Base-by-base conservation (phyloP, 2,888 invertebrate genomes). In the Scaptomyza flava region DNA sequence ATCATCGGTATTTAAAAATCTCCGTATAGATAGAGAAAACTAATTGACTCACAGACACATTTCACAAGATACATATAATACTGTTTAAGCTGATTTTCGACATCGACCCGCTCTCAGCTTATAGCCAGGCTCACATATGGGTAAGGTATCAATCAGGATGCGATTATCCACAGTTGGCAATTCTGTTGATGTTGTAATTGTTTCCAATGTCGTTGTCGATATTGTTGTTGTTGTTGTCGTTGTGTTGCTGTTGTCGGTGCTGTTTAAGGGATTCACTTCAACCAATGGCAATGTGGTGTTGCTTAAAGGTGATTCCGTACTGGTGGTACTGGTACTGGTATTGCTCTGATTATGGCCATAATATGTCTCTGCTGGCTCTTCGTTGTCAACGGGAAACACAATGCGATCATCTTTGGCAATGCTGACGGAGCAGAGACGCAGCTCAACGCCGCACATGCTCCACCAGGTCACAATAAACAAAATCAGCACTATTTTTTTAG, bases 41-140 rank as follows among this genome's bases (percentile, higher is more conserved):
- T 3, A 8, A 14, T 36, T 36, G 2, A 6, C 38, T 5, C 14
- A 38, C 38, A 38, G 1, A 8, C 12, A 17, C 14, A 34, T n/a
- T n/a, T n/a, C 33, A n/a, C 20, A 34, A n/a, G 36, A 36, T 38
- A 20, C 14, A 17, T 17, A 51, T 36, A 51, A 27, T 51, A 36
- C 36, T 30, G 7, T 42, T 52, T 63, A 87, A 9, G 81, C 82
- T 2, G 74, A 7, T 45, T 69, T 57, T 9, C 82, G 81, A 63
- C 89, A 82, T 6, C 78, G 78, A 11, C 87, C 85, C 12, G 64
- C 78, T 17, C 71, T 51, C 27, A 89, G 50, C 31, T 63, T 64
- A 3, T 48, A 70, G 20, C 89, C 89, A 0, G 52, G 56, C 7
- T 51, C 61, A 56, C 82, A 82, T 1, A 51, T 38, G 1, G 62